phyloP scores from a whole-genome alignment of 2,797 vertebrate species.

The Pagetopsis macropterus region DNA sequence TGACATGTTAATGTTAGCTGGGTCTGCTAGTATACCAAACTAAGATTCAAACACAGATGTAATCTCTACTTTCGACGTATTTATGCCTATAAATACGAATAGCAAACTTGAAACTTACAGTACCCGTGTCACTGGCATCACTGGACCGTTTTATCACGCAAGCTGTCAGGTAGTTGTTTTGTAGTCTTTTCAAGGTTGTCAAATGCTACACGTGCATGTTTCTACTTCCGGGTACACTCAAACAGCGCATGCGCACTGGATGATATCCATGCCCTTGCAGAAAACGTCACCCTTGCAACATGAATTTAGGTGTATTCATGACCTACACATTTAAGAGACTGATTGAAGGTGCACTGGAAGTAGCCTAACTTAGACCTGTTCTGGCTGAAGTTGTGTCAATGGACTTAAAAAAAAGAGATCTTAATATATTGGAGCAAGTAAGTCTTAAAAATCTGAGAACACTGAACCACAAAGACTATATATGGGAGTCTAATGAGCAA shows the following conservation, averaged over 20 bases:
- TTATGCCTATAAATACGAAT: background rate
- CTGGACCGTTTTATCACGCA: background rate
- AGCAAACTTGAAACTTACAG: constrained; percentile 69
- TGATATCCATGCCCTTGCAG: constrained; percentile 17
- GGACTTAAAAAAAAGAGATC: background rate
- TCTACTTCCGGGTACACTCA: constrained; percentile 62
- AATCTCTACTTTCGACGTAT: background rate
- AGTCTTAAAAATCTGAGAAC: background rate
- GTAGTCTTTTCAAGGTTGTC: constrained; percentile 74
- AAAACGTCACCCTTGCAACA: background rate
- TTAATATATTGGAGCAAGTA: background rate
- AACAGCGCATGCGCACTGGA: constrained; percentile 36
- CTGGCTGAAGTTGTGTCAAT: background rate
- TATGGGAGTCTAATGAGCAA: background rate
- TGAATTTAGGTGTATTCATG: too few species aligned
- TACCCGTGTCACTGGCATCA: constrained; percentile 72
- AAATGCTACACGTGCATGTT: constrained; percentile 63
- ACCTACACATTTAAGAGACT: background rate
- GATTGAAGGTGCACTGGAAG: background rate
- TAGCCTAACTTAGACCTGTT: too few species aligned
- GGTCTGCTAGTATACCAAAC: constrained; percentile 1
- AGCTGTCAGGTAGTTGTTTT: constrained; percentile 17
- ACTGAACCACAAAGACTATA: background rate
- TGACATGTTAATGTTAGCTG: constrained; percentile 44
- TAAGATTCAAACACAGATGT: background rate